phyloP scores from a whole-genome alignment of 2,797 vertebrate species.

The Micropoecilia bifurca region DNA sequence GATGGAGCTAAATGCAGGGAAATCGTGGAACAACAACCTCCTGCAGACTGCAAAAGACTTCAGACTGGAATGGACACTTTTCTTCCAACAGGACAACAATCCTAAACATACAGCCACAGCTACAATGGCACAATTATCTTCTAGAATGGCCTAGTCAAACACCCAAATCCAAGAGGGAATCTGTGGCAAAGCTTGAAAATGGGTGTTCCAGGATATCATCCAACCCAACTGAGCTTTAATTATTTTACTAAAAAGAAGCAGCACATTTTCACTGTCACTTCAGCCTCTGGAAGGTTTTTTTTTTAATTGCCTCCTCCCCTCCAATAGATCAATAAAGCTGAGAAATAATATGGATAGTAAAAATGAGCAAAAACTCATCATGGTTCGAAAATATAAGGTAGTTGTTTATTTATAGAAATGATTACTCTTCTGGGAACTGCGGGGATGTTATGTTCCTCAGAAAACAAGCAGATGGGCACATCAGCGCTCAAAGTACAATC shows the following conservation, averaged over 20 bases:
- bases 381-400: not conserved
- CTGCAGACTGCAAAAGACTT: not conserved
- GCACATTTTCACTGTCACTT: not conserved
- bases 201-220: not conserved
- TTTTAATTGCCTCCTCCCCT: not conserved
- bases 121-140: not conserved
- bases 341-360: not conserved
- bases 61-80: not conserved
- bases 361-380: not conserved
- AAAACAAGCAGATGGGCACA: constrained; percentile 1
- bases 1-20: not conserved
- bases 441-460: not conserved
- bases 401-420: not conserved
- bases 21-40: not conserved
- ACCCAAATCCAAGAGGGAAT: not conserved
- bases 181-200: not conserved
- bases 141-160: not conserved
- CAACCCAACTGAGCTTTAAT: not conserved
- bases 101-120: not conserved
- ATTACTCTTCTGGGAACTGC: not conserved
- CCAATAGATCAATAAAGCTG: not conserved
- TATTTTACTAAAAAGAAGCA: not conserved
- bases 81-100: not conserved
- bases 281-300: not conserved
- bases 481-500: not conserved